phyloP scores from a whole-genome alignment of 2,888 invertebrate genomes.

The Microdon myrmicae region DNA sequence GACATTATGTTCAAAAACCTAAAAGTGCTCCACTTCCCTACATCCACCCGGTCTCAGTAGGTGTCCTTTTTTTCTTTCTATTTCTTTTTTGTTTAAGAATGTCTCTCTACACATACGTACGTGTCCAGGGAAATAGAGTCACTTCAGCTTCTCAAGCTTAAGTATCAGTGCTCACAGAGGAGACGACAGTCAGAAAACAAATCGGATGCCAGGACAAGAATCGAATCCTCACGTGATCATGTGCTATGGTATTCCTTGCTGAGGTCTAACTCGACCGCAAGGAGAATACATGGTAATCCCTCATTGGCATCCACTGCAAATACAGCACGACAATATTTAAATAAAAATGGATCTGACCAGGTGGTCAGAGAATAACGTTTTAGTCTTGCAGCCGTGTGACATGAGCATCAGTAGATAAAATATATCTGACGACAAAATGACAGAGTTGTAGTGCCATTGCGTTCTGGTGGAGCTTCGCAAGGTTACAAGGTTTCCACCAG shows the following conservation, averaged over 20 bases:
- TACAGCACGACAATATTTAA: no score
- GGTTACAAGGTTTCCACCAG: slow-evolving; percentile 31
- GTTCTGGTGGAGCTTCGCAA: slow-evolving; percentile 21
- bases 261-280: slow-evolving; percentile 32
- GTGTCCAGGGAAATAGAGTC: slow-evolving; percentile 25
- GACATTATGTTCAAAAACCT: slow-evolving; percentile 11
- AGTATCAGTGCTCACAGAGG: slow-evolving; percentile 5
- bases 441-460: slow-evolving; percentile 18
- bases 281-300: slow-evolving; percentile 27
- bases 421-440: slow-evolving; percentile 6
- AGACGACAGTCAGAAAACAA: slow-evolving; percentile 13
- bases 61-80: slow-evolving; percentile 5
- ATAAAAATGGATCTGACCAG: no score
- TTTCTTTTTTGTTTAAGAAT: slow-evolving; percentile 15
- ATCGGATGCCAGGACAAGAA: slow-evolving; percentile 18
- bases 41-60: slow-evolving; percentile 20
- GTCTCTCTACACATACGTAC: slow-evolving; percentile 19
- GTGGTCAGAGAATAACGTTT: no score
- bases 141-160: slow-evolving; percentile 31
- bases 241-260: slow-evolving; percentile 1
- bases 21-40: slow-evolving; percentile 31
- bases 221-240: slow-evolving; percentile 19
- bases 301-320: slow-evolving; percentile 20
- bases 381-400: slow-evolving; percentile 6
- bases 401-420: slow-evolving; percentile 10